Evolutionary conservation across 2,113 vertebrate genomes (phyloP).

Genomic region (Microcebus murinus): DNA sequence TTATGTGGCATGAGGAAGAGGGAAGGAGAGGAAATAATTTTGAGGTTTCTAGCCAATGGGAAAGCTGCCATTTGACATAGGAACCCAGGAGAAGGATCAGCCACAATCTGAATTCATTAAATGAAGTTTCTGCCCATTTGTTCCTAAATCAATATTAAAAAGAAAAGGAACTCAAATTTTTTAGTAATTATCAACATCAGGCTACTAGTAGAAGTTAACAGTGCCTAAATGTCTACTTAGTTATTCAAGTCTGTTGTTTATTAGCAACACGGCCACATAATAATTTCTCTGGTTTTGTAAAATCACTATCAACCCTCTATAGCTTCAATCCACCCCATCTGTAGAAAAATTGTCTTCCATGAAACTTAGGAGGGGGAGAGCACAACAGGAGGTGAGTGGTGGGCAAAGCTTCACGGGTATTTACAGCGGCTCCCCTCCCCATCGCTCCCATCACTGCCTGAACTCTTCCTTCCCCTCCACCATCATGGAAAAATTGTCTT

Average conservation of each 20-base stretch:
- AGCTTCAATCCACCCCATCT: not conserved
- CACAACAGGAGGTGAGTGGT: too few species aligned
- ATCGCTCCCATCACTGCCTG: too few species aligned
- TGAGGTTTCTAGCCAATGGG: not conserved
- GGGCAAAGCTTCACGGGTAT: too few species aligned
- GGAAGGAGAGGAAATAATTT: not conserved
- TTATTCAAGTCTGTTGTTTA: not conserved
- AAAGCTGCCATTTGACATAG: not conserved
- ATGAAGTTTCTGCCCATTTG: not conserved
- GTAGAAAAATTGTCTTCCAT: too few species aligned
- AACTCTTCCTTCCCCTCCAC: too few species aligned
- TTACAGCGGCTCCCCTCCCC: too few species aligned
- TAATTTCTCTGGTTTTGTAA: not conserved
- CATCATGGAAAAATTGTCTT: too few species aligned
- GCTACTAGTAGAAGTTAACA: not conserved
- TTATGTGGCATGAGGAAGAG: not conserved
- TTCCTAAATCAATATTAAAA: not conserved
- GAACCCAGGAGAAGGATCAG: not conserved
- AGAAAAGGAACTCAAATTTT: not conserved
- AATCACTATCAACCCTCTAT: not conserved
- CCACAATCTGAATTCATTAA: not conserved
- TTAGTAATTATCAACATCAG: not conserved
- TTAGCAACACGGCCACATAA: not conserved
- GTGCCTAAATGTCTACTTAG: not conserved
- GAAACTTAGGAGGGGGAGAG: too few species aligned